phyloP scores from a whole-genome alignment of 2,797 vertebrate genomes.

The Myotis vivesi region DNA sequence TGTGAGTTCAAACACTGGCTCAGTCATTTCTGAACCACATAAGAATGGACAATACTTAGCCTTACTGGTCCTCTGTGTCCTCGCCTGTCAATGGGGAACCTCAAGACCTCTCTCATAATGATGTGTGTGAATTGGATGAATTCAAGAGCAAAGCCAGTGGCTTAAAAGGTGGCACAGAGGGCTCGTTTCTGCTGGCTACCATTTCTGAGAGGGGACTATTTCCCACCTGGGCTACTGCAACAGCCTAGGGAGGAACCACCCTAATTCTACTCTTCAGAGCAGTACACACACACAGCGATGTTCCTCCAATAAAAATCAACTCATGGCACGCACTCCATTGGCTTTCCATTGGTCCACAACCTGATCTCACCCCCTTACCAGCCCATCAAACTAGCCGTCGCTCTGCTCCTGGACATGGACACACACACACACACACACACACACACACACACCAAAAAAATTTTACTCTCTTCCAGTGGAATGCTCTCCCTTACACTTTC shows the following conservation, averaged over 20 bases:
- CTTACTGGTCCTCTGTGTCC: not conserved
- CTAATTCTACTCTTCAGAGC: not conserved
- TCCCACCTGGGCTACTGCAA: not conserved
- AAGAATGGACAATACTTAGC: not conserved
- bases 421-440: too few relatives aligned
- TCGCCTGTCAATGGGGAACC: not conserved
- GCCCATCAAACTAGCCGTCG: not conserved
- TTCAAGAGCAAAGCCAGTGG: not conserved
- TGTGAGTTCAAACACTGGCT: not conserved
- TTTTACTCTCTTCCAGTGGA: not conserved
- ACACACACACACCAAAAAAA: not conserved
- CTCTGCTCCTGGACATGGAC: not conserved
- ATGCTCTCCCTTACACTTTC: not conserved
- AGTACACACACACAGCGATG: not conserved
- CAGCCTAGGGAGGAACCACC: not conserved
- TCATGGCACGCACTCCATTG: fast-evolving
- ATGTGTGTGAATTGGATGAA: not conserved
- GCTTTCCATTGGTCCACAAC: not conserved
- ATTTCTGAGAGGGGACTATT: not conserved
- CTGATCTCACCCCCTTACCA: too few relatives aligned
- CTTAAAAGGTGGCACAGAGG: too few relatives aligned
- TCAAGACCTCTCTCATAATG: not conserved
- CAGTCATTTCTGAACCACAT: not conserved
- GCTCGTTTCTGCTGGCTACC: not conserved
- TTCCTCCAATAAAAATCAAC: not conserved